Evolutionary conservation across 2,888 invertebrate genomes (phyloP).

Genomic region (Iphiclides podalirius): DNA sequence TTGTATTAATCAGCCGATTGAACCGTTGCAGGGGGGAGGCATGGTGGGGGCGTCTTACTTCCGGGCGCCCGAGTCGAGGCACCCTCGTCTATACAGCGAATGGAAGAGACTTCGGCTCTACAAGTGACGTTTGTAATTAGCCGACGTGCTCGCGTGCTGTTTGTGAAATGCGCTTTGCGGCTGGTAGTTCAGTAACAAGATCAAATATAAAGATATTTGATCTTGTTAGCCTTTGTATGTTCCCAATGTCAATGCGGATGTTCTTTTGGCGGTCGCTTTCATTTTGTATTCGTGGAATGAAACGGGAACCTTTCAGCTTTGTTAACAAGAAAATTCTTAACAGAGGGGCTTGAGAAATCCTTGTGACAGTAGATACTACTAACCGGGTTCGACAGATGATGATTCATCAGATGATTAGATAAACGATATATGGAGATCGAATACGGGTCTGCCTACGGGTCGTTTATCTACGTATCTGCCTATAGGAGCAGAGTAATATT

Average conservation of each 20-base stretch:
- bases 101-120: slow-evolving; percentile 26
- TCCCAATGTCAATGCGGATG: background rate
- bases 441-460: too few relatives aligned
- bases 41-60: slow-evolving; percentile 26
- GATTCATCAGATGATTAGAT: too few relatives aligned
- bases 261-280: slow-evolving; percentile 3
- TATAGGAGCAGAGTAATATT: too few relatives aligned
- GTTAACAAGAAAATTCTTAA: too few relatives aligned
- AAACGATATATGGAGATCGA: too few relatives aligned
- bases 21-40: slow-evolving; percentile 30
- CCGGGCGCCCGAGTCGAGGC: slow-evolving; percentile 26
- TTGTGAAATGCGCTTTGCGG: slow-evolving; percentile 9
- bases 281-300: too few relatives aligned
- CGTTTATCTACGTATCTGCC: too few relatives aligned
- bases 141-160: slow-evolving; percentile 4
- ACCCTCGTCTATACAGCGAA: slow-evolving; percentile 16
- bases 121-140: slow-evolving; percentile 14
- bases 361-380: too few relatives aligned
- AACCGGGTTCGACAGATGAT: too few relatives aligned
- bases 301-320: too few relatives aligned
- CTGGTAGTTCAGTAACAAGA: slow-evolving; percentile 7
- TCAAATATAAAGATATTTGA: too few relatives aligned
- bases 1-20: slow-evolving; percentile 54
- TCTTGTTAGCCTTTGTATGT: slow-evolving; percentile 5
- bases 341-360: too few relatives aligned